Conservation (phyloP, 2,113 vertebrate species). For the Platycercus adscitus region DNA sequence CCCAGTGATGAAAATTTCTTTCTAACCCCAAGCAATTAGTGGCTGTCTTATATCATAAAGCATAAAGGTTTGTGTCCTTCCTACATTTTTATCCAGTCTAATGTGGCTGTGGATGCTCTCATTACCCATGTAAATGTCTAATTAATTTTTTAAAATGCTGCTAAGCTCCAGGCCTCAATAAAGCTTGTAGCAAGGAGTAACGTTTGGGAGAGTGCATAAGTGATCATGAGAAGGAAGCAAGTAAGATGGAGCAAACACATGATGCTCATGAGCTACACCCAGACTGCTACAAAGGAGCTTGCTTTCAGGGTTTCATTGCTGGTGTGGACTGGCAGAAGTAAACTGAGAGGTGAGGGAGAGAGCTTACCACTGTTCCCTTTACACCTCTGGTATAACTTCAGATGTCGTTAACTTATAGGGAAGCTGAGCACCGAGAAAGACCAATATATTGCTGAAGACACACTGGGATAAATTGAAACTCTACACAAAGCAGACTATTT, state of each 20-base stretch:
- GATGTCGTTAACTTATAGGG: neutral
- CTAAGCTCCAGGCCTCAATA: neutral
- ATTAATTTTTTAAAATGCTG: neutral
- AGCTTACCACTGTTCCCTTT: neutral
- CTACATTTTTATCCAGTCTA: conserved; percentile 20
- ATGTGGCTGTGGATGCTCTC: conserved; percentile 3
- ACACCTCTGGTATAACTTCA: neutral
- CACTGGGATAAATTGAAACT: neutral
- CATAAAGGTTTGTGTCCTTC: conserved; percentile 29
- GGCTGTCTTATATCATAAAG: neutral
- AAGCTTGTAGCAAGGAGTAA: neutral
- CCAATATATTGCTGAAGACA: neutral
- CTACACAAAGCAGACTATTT: neutral
- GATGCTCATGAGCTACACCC: neutral
- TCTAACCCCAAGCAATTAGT: conserved; percentile 41
- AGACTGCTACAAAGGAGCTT: neutral
- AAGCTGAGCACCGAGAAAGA: neutral
- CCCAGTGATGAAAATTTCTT: conserved; percentile 30
- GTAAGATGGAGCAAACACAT: neutral
- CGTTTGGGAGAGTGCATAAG: neutral
- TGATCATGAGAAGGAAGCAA: neutral
- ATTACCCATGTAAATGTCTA: conserved; percentile 21
- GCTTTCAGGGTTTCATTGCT: neutral
- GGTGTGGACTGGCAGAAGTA: neutral
- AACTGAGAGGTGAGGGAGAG: neutral